Conservation (phyloP, 2,888 invertebrate genomes). For the Spisula subtruncata region DNA sequence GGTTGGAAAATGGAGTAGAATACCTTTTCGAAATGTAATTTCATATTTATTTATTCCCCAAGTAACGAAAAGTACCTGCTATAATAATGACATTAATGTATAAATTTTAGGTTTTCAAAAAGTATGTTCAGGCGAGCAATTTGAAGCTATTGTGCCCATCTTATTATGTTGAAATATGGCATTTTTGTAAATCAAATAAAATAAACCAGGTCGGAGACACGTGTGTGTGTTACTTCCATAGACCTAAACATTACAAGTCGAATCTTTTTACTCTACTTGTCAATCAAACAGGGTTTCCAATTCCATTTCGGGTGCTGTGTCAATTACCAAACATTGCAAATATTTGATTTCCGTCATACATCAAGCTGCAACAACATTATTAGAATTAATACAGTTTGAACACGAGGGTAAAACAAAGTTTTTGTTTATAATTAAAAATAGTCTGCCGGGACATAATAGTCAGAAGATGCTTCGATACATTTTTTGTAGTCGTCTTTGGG, state of each 20-base stretch:
- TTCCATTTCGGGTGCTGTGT: not conserved
- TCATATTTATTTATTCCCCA: too few species aligned
- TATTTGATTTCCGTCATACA: conserved; percentile 8
- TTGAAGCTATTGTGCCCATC: too few species aligned
- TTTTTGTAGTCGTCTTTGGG: too few species aligned
- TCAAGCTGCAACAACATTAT: not conserved
- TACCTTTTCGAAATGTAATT: too few species aligned
- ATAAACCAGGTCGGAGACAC: not conserved
- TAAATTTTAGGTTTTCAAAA: too few species aligned
- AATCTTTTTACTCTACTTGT: not conserved
- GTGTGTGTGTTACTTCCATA: not conserved
- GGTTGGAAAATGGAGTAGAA: too few species aligned
- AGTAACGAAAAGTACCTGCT: too few species aligned
- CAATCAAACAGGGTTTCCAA: conserved; percentile 1
- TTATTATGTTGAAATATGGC: too few species aligned
- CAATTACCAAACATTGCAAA: conserved; percentile 21
- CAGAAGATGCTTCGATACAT: too few species aligned
- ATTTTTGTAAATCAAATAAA: not conserved
- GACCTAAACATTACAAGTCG: not conserved
- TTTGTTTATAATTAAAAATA: not conserved
- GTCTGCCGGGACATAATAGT: not conserved
- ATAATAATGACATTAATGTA: too few species aligned
- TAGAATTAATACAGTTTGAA: conserved; percentile 6
- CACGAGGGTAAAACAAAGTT: not conserved
- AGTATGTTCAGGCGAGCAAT: too few species aligned